Conservation (phyloP, 2,113 vertebrate species). For the Anser cygnoides region DNA sequence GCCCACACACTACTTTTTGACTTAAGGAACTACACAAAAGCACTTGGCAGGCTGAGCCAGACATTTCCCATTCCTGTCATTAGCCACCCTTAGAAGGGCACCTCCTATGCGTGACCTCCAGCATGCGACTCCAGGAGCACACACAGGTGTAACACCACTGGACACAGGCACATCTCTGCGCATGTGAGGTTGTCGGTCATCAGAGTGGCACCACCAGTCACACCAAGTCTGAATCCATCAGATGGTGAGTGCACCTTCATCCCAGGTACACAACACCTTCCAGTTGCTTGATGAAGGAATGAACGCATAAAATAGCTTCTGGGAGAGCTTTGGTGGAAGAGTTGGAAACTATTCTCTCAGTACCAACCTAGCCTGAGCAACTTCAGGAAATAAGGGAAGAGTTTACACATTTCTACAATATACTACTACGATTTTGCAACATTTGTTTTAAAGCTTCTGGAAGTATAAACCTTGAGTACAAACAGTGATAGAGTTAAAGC, state of each 20-base stretch:
- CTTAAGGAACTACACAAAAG: not conserved
- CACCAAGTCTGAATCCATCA: not conserved
- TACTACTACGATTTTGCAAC: not conserved
- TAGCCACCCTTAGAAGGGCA: not conserved
- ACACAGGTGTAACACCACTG: not conserved
- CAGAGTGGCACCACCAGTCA: not conserved
- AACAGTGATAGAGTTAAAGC: not conserved
- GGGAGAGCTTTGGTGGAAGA: not conserved
- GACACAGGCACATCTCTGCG: not conserved
- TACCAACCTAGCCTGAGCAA: not conserved
- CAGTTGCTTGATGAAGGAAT: not conserved
- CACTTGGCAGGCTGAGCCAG: not conserved
- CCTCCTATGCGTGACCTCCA: not conserved
- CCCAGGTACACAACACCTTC: not conserved
- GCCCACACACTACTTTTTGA: rapidly evolving
- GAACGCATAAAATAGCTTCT: not conserved
- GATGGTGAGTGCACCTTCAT: not conserved
- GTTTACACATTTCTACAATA: not conserved
- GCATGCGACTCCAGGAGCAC: not conserved
- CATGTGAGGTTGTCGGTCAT: not conserved
- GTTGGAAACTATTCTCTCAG: not conserved
- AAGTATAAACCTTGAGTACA: not conserved
- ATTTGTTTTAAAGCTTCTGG: not conserved
- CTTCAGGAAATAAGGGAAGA: not conserved
- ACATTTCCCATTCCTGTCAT: not conserved